Evolutionary conservation across 1,140 invertebrate species (phyloP), one percentile per base, ranked within the genome.

Genomic region (Caenorhabditis tropicalis): DNA sequence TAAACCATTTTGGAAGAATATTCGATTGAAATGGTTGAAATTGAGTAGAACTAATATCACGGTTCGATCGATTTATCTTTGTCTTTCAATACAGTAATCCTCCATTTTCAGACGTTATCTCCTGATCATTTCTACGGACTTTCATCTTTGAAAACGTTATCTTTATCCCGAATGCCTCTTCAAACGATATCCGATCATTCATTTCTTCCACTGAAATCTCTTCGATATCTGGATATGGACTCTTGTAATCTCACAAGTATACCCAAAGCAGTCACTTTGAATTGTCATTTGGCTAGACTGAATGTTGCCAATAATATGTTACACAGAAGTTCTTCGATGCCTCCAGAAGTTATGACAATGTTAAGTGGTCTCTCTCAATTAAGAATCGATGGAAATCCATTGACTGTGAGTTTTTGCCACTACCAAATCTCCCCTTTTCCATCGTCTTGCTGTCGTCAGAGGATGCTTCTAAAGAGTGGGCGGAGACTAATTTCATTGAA

Each of bases 331-430:
- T 65, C 53, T 48, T 84, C 83, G 16, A 65, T 84, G 51, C 83
- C 83, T 80, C 83, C 83, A n/a, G 83, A 84, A 80, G 83, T 84
- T 1, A 53, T 80, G 65, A 74, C 83, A 0, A 46, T 80, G 31
- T 43, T 84, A 16, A 74, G 58, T 31, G 65, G 70, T 16, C 46
- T 84, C 21, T 84, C 83, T 7, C 70, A 80, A 56, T 56, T 84
- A 19, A 33, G 43, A 80, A 79, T 84, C 36, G 83, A 84, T 16
- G 83, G 74, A 12, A 84, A 84, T 33, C 83, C 83, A 4, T 79
- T 84, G 48, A 81, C 53, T 19, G 82, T 83, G 21, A 33, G 58
- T 58, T 58, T 29, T 29, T n/a, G 6, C n/a, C n/a, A n/a, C n/a
- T n/a, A n/a, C n/a, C n/a, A n/a, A n/a, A n/a, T n/a, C n/a, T n/a